Percentiles rank a stretch among this genome's conserved stretches.
phyloP scores from a whole-genome alignment of 2,888 invertebrate genomes.

The Leucophora obtusa region DNA sequence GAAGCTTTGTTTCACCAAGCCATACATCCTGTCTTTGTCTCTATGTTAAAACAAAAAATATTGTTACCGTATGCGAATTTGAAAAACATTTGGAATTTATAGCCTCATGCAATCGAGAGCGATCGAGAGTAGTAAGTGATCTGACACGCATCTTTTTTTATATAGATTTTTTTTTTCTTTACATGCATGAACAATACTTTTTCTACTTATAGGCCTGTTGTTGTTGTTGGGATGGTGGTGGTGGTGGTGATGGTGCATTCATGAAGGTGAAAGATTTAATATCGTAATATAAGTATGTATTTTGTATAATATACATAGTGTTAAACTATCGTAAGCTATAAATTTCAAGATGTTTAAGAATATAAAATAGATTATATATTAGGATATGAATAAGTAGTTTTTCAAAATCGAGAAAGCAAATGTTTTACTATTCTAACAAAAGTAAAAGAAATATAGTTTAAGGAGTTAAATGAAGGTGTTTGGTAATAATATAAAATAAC shows the following conservation, averaged over 20 bases:
- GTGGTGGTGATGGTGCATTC: constrained; percentile 23
- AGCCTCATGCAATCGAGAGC: constrained; percentile 62
- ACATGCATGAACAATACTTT: constrained; percentile 36
- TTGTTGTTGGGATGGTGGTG: constrained; percentile 18
- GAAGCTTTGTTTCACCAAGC: constrained; percentile 57
- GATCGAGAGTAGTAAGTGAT: constrained; percentile 63
- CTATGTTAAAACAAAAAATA: not conserved
- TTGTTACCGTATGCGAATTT: constrained; percentile 35
- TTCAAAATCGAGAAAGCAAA: not conserved
- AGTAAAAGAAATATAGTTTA: not conserved
- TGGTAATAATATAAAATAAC: not conserved
- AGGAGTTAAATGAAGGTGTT: not conserved
- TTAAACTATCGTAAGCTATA: constrained; percentile 52
- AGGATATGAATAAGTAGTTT: not conserved
- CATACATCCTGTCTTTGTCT: constrained; percentile 51
- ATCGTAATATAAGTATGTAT: constrained; percentile 11
- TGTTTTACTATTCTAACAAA: not conserved
- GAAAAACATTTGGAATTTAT: constrained; percentile 57
- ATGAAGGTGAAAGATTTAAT: constrained; percentile 34
- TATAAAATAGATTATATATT: constrained; percentile 47
- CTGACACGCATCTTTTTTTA: constrained; percentile 62
- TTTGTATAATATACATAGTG: constrained; percentile 14
- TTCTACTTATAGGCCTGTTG: constrained; percentile 7
- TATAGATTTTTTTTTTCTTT: not conserved
- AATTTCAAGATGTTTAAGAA: constrained; percentile 53